Conservation (phyloP, 2,113 vertebrate genomes). For the Varanus komodoensis region DNA sequence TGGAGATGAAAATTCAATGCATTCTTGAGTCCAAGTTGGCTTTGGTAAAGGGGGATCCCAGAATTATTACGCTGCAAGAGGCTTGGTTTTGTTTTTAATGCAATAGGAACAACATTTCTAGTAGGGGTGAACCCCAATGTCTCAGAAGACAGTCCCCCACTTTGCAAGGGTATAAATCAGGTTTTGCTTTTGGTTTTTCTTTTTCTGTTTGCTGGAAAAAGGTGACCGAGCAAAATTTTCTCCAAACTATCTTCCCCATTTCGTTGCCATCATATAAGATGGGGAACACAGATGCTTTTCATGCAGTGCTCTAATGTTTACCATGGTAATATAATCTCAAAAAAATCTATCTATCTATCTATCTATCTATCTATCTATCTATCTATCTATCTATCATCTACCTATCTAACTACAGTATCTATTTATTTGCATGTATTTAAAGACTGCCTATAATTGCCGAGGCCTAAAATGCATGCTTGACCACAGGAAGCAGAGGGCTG, state of each 20-base stretch:
- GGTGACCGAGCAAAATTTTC: neutral
- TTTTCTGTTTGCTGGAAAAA: neutral
- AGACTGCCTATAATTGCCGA: too few relatives aligned
- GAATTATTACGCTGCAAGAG: neutral
- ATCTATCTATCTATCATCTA: too few relatives aligned
- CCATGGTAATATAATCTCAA: neutral
- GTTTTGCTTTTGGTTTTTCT: neutral
- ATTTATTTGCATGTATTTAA: too few relatives aligned
- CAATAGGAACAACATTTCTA: too few relatives aligned
- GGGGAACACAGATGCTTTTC: neutral
- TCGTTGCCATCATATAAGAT: neutral
- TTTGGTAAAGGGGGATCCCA: neutral
- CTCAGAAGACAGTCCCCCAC: neutral
- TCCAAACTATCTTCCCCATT: neutral
- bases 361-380: too few relatives aligned
- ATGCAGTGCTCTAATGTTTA: neutral
- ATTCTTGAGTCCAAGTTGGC: neutral
- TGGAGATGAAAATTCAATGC: slow-evolving; percentile 9
- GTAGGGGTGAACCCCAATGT: neutral
- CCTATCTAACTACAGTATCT: too few relatives aligned
- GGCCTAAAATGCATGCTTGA: too few relatives aligned
- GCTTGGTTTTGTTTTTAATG: neutral
- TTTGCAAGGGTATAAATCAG: too few relatives aligned
- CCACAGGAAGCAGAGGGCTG: too few relatives aligned
- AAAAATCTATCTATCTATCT: too few relatives aligned